phyloP scores from a whole-genome alignment of 2,797 vertebrate species.

The Lutjanus campechanus region DNA sequence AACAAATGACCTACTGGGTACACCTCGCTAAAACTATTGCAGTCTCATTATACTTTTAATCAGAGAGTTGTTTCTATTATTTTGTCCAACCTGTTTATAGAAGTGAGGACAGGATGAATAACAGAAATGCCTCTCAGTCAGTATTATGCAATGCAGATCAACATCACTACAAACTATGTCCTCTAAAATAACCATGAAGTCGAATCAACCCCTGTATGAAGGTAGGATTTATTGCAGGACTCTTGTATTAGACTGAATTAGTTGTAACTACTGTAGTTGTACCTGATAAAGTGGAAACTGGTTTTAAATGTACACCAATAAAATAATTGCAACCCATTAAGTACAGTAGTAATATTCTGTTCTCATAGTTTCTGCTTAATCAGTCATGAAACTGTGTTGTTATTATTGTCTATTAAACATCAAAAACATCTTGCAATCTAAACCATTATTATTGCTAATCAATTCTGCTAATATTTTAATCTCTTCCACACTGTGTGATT shows the following conservation, averaged over 20 bases:
- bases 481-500: background rate
- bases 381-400: conserved; percentile 12
- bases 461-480: conserved; percentile 15
- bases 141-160: background rate
- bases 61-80: background rate
- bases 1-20: no score
- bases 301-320: background rate
- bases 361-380: conserved; percentile 10
- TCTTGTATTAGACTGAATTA: background rate
- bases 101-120: background rate
- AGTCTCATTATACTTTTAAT: background rate
- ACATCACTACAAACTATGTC: background rate
- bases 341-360: conserved; percentile 14
- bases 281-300: background rate
- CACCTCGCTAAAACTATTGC: no score
- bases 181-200: background rate
- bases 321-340: conserved; percentile 3
- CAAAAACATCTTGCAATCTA: conserved; percentile 24
- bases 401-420: conserved; percentile 20
- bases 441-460: conserved; percentile 23
- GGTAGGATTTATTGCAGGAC: background rate
- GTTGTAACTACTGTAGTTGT: background rate
- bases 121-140: background rate
- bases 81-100: background rate
- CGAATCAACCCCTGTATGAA: background rate